phyloP scores from a whole-genome alignment of 2,113 vertebrate species.

The Verasper variegatus region DNA sequence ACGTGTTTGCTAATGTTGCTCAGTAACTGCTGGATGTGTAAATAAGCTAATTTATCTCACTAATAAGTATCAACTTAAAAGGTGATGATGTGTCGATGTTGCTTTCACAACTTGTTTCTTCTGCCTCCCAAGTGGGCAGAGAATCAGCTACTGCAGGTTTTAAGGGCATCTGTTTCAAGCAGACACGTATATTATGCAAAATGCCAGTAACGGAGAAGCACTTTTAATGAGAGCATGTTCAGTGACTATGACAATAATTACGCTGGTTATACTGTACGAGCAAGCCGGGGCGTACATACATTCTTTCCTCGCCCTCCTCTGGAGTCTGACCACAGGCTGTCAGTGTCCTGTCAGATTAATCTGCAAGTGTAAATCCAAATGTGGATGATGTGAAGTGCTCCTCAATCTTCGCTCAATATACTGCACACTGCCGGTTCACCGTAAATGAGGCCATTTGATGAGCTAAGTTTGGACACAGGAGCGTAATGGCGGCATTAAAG shows the following conservation, averaged over 20 bases:
- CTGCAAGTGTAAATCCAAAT: constrained; percentile 51
- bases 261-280: neutral
- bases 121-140: neutral
- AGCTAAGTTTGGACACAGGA: constrained; percentile 80
- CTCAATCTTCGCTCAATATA: constrained; percentile 62
- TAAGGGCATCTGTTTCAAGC: neutral
- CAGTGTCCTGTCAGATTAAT: constrained; percentile 48
- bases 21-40: neutral
- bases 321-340: constrained; percentile 22
- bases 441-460: constrained; percentile 78
- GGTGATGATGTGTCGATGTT: neutral
- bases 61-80: neutral
- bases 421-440: constrained; percentile 63
- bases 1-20: neutral
- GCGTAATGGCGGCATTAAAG: constrained; percentile 74
- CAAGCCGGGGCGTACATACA: constrained; percentile 6
- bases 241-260: neutral
- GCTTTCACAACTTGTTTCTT: neutral
- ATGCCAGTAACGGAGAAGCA: neutral
- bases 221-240: neutral
- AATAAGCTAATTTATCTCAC: neutral
- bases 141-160: neutral
- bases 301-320: neutral
- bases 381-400: constrained; percentile 64
- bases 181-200: neutral